Percentiles rank a stretch among this genome's conserved stretches.
phyloP scores from a whole-genome alignment of 2,113 vertebrate species.

The Tapirus terrestris region DNA sequence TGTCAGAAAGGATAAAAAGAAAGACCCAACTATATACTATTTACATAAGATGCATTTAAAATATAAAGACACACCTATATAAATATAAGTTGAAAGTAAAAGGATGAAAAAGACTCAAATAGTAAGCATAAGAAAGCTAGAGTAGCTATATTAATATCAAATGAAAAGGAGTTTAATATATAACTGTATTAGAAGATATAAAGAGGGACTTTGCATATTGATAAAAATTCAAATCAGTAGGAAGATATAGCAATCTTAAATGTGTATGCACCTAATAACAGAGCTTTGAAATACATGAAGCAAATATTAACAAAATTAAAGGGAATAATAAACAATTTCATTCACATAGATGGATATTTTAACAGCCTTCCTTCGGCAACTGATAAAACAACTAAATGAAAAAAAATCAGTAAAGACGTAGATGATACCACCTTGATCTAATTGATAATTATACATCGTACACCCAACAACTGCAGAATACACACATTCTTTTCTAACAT shows the following conservation, averaged over 20 bases:
- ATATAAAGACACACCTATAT: background rate
- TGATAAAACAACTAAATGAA: background rate
- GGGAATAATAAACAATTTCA: background rate
- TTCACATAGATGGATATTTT: background rate
- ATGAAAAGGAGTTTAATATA: background rate
- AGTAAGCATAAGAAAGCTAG: background rate
- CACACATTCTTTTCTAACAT: background rate
- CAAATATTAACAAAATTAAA: background rate
- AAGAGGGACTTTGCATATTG: background rate
- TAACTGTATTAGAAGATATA: background rate
- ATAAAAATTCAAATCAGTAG: background rate
- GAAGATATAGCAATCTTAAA: background rate
- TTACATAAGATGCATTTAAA: background rate
- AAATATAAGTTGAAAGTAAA: background rate
- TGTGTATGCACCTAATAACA: background rate
- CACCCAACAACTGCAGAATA: background rate
- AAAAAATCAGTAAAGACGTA: background rate
- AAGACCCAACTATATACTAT: background rate
- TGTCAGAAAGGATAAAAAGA: background rate
- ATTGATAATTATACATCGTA: background rate
- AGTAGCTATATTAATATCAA: background rate
- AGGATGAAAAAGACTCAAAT: background rate
- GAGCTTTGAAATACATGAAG: background rate
- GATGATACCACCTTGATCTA: background rate
- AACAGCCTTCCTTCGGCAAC: background rate